Base-by-base conservation (phyloP, 2,888 invertebrate species). In the Sericinus montela region DNA sequence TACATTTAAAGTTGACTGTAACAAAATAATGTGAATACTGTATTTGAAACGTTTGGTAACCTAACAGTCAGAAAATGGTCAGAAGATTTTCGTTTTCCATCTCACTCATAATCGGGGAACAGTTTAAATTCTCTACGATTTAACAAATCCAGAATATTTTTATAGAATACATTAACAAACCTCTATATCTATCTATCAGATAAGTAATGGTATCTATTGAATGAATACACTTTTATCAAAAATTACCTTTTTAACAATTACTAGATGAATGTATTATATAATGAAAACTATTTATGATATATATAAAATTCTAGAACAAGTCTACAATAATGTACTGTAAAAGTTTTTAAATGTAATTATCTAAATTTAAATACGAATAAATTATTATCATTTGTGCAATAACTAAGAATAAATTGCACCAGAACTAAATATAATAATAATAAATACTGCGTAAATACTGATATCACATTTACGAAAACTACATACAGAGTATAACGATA, bases 201-300 rank as follows among this genome's bases (percentile, higher is more conserved):
- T 11, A 11, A 36, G 11, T 11, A 29, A 29, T 3, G 29, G 8
- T 34, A 1, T 30, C 15, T 14, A 25, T 29, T 45, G 6, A 9
- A 16, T 30, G n/a, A 11, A 30, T 37, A 45, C 13, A 45, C 30
- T 37, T 29, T 16, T 36, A 45, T 45, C 37, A 30, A 37, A 45
- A 45, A 25, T 36, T 35, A 25, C 3, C 7, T 35, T 35, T 35
- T 25, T 25, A 43, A 25, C 16, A 25, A 28, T 44, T 25, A 1
- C 25, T 28, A 44, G 15, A 36, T 11, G 25, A 8, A 23, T 19
- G 9, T 14, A 13, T 5, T 11, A 7, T 25, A 25, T 25, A 25
- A 25, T 25, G 19, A 25, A 25, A 25, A 25, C 8, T 25, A 25
- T 25, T 25, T 8, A 25, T 5, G 2, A 25, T 25, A 25, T 8